A percentile compares a stretch with the other conserved stretches of the same genome.
Evolutionary conservation across 2,797 vertebrate genomes (phyloP).

Genomic region (Pristis pectinata): DNA sequence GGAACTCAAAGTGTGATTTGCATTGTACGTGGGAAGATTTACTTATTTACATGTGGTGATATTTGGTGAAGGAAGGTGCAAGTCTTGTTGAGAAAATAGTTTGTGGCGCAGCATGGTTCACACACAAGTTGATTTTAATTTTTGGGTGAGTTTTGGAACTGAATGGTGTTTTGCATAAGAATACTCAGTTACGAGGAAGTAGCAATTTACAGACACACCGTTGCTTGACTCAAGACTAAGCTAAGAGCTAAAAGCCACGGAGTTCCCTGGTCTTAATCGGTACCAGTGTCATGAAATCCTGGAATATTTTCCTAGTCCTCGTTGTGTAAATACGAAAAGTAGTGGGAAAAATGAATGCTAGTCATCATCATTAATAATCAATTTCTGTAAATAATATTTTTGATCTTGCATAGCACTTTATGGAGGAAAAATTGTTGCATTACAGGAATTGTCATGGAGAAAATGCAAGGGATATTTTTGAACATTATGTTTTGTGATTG

Average conservation of each 20-base stretch:
- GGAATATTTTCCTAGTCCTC: not conserved
- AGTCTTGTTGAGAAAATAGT: not conserved
- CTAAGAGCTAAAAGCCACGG: not conserved
- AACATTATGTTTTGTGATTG: no score
- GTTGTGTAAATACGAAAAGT: not conserved
- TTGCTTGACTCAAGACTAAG: not conserved
- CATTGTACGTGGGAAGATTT: not conserved
- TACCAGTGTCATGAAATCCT: not conserved
- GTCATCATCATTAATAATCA: slow-evolving; percentile 28
- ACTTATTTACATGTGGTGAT: not conserved
- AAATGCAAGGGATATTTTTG: not conserved
- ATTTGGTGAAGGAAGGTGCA: not conserved
- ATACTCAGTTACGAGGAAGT: not conserved
- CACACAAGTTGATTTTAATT: not conserved
- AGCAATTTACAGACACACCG: not conserved
- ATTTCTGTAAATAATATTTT: slow-evolving; percentile 12
- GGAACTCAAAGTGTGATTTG: not conserved
- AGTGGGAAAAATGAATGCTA: not conserved
- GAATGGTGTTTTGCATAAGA: not conserved
- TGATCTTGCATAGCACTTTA: not conserved
- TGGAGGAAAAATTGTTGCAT: not conserved
- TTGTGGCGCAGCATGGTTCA: not conserved
- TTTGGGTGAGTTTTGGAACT: not conserved
- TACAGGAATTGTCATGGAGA: slow-evolving; percentile 11
- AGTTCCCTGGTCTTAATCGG: not conserved